Percentiles rank a stretch among this genome's conserved stretches.
phyloP scores from a whole-genome alignment of 2,797 vertebrate species.

The Peromyscus aztecus region DNA sequence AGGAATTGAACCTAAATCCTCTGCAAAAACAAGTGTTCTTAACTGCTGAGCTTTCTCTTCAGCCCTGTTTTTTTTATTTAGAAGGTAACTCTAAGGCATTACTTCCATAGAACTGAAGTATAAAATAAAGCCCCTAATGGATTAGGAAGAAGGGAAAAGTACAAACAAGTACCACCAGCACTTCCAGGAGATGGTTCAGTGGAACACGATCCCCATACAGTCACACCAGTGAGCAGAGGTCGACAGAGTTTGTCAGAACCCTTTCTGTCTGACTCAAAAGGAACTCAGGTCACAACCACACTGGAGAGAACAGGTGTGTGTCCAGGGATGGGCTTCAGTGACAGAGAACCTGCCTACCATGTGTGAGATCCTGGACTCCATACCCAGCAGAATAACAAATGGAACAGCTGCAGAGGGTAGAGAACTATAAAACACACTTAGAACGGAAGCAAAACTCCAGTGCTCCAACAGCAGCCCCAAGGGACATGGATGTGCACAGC shows the following conservation, averaged over 20 bases:
- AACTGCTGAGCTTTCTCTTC: background rate
- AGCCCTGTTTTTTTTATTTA: background rate
- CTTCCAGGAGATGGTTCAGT: background rate
- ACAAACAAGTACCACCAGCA: background rate
- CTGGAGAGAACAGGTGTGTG: background rate
- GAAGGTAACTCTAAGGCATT: background rate
- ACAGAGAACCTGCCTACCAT: background rate
- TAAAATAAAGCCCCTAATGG: background rate
- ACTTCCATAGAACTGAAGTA: background rate
- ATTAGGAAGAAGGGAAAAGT: background rate
- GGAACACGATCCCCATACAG: fast-evolving
- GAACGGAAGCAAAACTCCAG: background rate
- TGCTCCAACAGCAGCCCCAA: background rate
- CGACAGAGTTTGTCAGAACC: background rate
- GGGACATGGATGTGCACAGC: fast-evolving
- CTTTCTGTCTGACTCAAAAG: background rate
- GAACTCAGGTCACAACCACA: background rate
- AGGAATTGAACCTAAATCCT: background rate
- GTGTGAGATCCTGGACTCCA: background rate
- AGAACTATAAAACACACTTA: background rate
- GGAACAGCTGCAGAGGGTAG: background rate
- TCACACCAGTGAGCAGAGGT: background rate
- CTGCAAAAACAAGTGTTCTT: background rate
- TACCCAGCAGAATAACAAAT: background rate
- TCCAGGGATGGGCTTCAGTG: background rate